Conservation (phyloP, 2,888 invertebrate species). For the Euzophera pinguis region DNA sequence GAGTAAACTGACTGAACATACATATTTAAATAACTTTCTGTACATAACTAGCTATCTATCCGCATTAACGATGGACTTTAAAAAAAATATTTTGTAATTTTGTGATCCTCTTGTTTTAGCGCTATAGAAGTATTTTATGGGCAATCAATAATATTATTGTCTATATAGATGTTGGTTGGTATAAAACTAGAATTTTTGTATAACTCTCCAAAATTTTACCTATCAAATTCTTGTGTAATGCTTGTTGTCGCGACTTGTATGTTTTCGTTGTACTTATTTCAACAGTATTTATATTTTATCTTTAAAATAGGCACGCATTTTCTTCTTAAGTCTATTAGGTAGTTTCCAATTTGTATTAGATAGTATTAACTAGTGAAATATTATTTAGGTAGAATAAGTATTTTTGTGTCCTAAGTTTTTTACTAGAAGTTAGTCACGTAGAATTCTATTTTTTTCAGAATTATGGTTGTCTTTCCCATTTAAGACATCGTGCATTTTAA, state of each 20-base stretch:
- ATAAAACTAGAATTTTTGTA: constrained; percentile 2
- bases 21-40: too few species aligned
- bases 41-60: too few species aligned
- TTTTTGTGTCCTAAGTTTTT: constrained; percentile 5
- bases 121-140: neutral
- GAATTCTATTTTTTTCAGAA: neutral
- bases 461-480: neutral
- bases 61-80: too few species aligned
- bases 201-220: constrained; percentile 4
- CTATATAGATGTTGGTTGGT: too few species aligned
- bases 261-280: constrained; percentile 13
- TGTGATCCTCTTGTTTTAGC: neutral
- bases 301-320: constrained; percentile 18
- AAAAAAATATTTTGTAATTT: neutral
- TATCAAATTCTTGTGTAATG: constrained; percentile 16
- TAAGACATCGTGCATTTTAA: too few species aligned
- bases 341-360: constrained; percentile 12
- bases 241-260: constrained; percentile 20
- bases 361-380: too few species aligned
- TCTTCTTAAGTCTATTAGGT: constrained; percentile 16
- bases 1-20: too few species aligned
- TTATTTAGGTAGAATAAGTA: too few species aligned
- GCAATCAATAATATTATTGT: constrained; percentile 13
- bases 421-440: neutral
- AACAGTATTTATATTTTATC: constrained; percentile 12